Percentiles rank a stretch among this genome's conserved stretches.
Evolutionary conservation across 2,888 invertebrate genomes (phyloP).

Genomic region (Synergus itoensis): DNA sequence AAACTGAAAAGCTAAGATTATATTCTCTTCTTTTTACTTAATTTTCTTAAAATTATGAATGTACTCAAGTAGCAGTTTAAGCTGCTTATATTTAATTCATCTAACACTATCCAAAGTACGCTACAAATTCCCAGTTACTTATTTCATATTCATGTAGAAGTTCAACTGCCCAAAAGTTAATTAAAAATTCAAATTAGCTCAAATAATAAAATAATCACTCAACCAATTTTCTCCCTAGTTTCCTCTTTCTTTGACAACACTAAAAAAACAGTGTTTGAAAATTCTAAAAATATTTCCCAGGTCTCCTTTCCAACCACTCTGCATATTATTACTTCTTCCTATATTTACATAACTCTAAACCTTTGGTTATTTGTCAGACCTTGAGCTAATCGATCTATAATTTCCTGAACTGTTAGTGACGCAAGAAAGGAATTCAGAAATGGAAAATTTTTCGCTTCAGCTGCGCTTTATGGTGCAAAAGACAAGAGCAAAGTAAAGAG

Average conservation of each 20-base stretch:
- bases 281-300: too few species aligned
- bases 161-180: neutral
- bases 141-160: neutral
- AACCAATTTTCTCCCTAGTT: too few species aligned
- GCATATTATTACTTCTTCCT: too few species aligned
- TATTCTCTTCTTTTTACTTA: neutral
- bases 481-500: slow-evolving; percentile 41
- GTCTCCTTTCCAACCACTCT: too few species aligned
- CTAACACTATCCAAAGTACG: neutral
- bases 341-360: too few species aligned
- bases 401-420: slow-evolving; percentile 23
- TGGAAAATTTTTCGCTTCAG: slow-evolving; percentile 35
- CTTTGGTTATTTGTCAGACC: neutral
- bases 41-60: neutral
- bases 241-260: too few species aligned
- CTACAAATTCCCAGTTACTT: neutral
- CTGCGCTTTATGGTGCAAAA: slow-evolving; percentile 41
- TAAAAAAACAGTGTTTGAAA: too few species aligned
- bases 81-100: neutral
- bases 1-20: neutral
- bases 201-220: neutral
- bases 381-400: slow-evolving; percentile 18
- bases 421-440: slow-evolving; percentile 32
- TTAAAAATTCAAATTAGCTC: neutral
- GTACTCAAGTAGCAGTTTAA: neutral